Conservation (phyloP, 2,888 invertebrate genomes). For the Hypena proboscidalis region DNA sequence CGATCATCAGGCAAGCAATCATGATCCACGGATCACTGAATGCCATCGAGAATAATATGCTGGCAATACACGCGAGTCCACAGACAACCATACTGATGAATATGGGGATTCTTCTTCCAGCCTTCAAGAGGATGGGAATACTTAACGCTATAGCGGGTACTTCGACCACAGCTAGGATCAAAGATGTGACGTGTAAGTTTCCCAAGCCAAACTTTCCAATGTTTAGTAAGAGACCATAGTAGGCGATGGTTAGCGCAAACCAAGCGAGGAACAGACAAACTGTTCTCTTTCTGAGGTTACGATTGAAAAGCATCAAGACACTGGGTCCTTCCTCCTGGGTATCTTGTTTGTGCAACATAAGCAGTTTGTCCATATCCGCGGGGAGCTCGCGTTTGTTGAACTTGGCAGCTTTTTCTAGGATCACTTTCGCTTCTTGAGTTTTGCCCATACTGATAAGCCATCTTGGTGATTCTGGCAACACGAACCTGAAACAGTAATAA, state of each 20-base stretch:
- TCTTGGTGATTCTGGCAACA: slow-evolving; percentile 92
- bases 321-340: slow-evolving; percentile 79
- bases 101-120: slow-evolving; percentile 90
- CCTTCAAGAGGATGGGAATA: slow-evolving; percentile 90
- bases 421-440: slow-evolving; percentile 88
- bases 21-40: slow-evolving; percentile 87
- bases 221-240: slow-evolving; percentile 91
- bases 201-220: slow-evolving; percentile 90
- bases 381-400: slow-evolving; percentile 88
- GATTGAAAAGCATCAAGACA: slow-evolving; percentile 88
- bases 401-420: slow-evolving; percentile 87
- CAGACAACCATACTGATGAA: slow-evolving; percentile 88
- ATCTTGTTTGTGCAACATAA: slow-evolving; percentile 81
- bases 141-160: slow-evolving; percentile 91
- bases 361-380: slow-evolving; percentile 88
- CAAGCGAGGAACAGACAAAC: slow-evolving; percentile 90
- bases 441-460: slow-evolving; percentile 91
- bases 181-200: slow-evolving; percentile 90
- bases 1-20: slow-evolving; percentile 91
- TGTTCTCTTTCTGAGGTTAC: slow-evolving; percentile 88
- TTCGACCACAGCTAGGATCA: slow-evolving; percentile 90
- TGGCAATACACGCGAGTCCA: slow-evolving; percentile 89
- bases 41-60: slow-evolving; percentile 82
- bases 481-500: slow-evolving; percentile 87
- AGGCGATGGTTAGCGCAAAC: slow-evolving; percentile 92